These are phyloP conservation scores for Timandra comae DNA, from an alignment of 2,888 invertebrate species.

Conservation along the genomic window DNA sequence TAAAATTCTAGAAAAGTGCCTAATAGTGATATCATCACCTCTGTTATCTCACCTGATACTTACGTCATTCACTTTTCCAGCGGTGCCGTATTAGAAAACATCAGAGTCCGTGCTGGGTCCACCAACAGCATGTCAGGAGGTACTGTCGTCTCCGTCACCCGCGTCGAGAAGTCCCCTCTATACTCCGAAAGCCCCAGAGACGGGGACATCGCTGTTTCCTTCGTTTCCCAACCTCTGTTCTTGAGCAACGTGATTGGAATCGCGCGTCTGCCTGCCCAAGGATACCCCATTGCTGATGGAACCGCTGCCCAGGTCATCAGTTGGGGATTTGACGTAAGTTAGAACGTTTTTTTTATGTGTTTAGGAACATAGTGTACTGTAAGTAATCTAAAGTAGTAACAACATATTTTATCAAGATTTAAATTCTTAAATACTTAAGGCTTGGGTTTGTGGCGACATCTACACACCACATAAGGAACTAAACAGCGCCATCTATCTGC, in stretches of 20 bases:
- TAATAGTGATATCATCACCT: too few species aligned
- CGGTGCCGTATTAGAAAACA: slow-evolving; percentile 29
- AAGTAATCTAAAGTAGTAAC: too few species aligned
- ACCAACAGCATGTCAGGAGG: slow-evolving; percentile 43
- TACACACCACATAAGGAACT: too few species aligned
- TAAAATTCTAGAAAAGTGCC: too few species aligned
- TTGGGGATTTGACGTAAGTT: slow-evolving; percentile 55
- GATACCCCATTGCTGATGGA: slow-evolving; percentile 32
- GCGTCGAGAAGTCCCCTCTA: slow-evolving; percentile 32
- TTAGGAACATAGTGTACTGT: too few species aligned
- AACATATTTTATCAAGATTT: too few species aligned
- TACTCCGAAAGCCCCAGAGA: slow-evolving; percentile 33
- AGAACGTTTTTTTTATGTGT: too few species aligned
- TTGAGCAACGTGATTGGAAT: slow-evolving; percentile 28
- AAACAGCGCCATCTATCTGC: too few species aligned
- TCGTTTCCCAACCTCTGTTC: slow-evolving; percentile 23
- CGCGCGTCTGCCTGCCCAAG: slow-evolving; percentile 38
- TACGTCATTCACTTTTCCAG: slow-evolving; percentile 29
- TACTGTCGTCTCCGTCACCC: slow-evolving; percentile 16
- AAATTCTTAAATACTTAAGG: too few species aligned
- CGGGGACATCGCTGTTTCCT: slow-evolving; percentile 36
- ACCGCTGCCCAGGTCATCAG: slow-evolving; percentile 34
- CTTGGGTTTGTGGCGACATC: too few species aligned
- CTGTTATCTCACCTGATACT: too few species aligned
- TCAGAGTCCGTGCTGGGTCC: slow-evolving; percentile 45